These are phyloP conservation scores for Merodon equestris DNA, from an alignment of 2,888 invertebrate genomes.

Conservation along the genomic window DNA sequence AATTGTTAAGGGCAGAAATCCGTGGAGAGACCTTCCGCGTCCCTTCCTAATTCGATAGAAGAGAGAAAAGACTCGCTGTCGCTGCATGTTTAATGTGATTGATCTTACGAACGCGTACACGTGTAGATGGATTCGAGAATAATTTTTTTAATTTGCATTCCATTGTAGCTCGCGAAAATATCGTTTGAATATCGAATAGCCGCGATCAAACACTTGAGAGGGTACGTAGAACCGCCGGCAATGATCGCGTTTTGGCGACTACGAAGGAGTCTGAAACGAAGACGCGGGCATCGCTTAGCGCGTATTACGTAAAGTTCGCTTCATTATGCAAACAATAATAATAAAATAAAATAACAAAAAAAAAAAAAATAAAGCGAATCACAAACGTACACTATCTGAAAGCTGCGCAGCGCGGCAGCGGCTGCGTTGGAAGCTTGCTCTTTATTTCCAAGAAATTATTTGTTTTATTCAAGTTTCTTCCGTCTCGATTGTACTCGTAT, in stretches of 20 bases:
- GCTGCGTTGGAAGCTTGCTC: slow-evolving; percentile 25
- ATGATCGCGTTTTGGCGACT: slow-evolving; percentile 38
- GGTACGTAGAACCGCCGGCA: slow-evolving; percentile 33
- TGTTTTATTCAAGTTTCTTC: neutral
- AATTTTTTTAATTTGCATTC: slow-evolving; percentile 41
- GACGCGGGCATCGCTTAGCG: slow-evolving; percentile 45
- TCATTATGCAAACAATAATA: slow-evolving; percentile 55
- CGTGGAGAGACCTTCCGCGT: neutral
- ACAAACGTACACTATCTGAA: neutral
- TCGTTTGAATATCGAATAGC: slow-evolving; percentile 13
- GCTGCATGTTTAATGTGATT: slow-evolving; percentile 47
- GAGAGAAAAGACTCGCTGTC: slow-evolving; percentile 49
- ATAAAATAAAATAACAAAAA: slow-evolving; percentile 16
- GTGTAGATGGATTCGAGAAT: slow-evolving; percentile 34
- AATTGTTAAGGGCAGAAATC: slow-evolving; percentile 28
- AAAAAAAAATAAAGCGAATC: slow-evolving; percentile 13
- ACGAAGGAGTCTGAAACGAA: slow-evolving; percentile 45
- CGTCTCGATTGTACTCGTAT: neutral
- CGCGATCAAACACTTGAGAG: slow-evolving; percentile 53
- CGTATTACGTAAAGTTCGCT: slow-evolving; percentile 59
- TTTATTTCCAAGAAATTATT: neutral
- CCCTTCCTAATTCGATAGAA: neutral
- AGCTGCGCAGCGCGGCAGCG: neutral
- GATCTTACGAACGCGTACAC: slow-evolving; percentile 2
- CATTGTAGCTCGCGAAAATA: neutral